Base-by-base conservation (phyloP, 1,140 invertebrate genomes). In the Zaprionus lachaisei region DNA sequence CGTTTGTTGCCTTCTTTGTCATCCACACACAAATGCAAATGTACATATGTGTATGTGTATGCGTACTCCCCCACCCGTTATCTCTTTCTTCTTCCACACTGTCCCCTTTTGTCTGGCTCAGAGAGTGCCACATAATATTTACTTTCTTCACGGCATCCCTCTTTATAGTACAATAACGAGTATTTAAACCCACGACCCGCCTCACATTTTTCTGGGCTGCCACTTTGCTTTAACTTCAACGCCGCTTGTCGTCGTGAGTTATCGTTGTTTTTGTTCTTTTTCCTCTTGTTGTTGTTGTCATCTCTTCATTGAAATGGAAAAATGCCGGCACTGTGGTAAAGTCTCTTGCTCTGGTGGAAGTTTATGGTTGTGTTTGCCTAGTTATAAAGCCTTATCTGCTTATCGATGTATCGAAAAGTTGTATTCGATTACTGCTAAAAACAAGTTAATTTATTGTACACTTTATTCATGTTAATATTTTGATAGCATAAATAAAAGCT, bases 251-350 rank as follows among this genome's bases (percentile, higher is more conserved):
- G 69, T 55, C 73, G 63, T 72, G 57, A 58, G 60, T 64, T 51
- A 47, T 72, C 57, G 60, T 62, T 65, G 64, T 61, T 79, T 55
- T 76, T 66, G 54, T 75, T 67, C 24, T 65, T 82, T 28, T 37
- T 79, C 54, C n/a, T 34, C 11, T 69, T 66, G 51, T 74, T 63
- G 28, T 60, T 83, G 37, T 34, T 72, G 47, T 51, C 44, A 22
- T 66, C 55, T 72, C 79, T 83, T 82, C 72, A 77, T 72, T 80
- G 72, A 77, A 83, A 61, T 83, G 81, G 80, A 83, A 83, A 80
- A 51, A 47, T 3, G 56, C 66, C 31, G 20, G 56, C 55, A 47
- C 7, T 17, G n/a, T 47, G 41, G 41, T 34, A 34, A 9, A 11
- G 9, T 34, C 31, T 34, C 9, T 11, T 34, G 31, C 9, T 34